Evolutionary conservation across 2,888 invertebrate species (phyloP).

Genomic region (Melinaea marsaeus): DNA sequence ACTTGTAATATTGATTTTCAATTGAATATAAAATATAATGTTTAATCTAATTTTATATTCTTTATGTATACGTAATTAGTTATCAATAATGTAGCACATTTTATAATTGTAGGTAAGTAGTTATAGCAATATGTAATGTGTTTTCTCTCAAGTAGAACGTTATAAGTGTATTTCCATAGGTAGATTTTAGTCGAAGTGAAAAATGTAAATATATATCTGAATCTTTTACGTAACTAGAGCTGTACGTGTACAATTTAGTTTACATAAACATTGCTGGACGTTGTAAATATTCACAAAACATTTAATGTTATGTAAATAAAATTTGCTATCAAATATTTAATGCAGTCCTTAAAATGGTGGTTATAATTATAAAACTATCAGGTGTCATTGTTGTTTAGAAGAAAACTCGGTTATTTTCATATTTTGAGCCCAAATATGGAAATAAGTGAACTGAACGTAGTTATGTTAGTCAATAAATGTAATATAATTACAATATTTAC

Average conservation of each 20-base stretch:
- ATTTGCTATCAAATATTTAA: conserved; percentile 3
- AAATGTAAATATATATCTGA: conserved; percentile 3
- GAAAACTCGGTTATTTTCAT: conserved; percentile 32
- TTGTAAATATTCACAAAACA: conserved; percentile 1
- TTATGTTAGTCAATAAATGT: conserved; percentile 4
- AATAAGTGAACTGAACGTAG: conserved; percentile 24
- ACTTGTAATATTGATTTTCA: not conserved
- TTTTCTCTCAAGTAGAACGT: not conserved
- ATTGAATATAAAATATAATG: not conserved
- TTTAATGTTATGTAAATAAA: conserved; percentile 3
- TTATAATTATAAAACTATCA: not conserved
- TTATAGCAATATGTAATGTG: not conserved
- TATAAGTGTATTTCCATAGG: not conserved
- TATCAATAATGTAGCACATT: not conserved
- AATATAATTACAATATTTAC: conserved; percentile 11
- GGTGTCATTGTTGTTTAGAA: not conserved
- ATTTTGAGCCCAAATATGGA: conserved; percentile 44
- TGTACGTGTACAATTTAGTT: not conserved
- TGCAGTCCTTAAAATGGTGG: not conserved
- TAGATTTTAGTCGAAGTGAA: not conserved
- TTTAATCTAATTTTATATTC: not conserved
- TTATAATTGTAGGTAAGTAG: not conserved
- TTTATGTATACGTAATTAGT: not conserved
- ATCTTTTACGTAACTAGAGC: not conserved
- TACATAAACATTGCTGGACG: not conserved